Evolutionary conservation across 2,797 vertebrate genomes (phyloP), one percentile per base, ranked within the genome.

Genomic region (Vultur gryphus): DNA sequence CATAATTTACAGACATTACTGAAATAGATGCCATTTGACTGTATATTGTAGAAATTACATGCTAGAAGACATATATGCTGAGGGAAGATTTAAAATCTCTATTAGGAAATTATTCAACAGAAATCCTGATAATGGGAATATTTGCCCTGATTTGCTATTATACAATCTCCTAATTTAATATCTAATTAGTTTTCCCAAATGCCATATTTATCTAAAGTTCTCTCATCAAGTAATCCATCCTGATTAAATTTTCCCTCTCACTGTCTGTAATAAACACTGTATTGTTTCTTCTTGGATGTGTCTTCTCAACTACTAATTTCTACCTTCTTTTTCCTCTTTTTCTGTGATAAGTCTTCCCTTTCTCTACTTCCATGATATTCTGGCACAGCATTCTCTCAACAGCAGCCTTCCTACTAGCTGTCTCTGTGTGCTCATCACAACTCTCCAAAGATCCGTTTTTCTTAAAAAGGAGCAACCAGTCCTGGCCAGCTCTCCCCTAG

Each of bases 161-260:
- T 28, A 58, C 18, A 65, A 14, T 83, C 18, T 90, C 77, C 80
- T 89, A 61, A 85, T 90, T 76, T 95, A 90, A 83, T 64, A 64
- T 70, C 75, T 94, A 90, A 90, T 83, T 89, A 91, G 29, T 54
- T 95, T 93, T 85, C 52, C 52, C 62, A 94, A 93, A 90, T 80
- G 66, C 21, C 14, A 0, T 67, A 87, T 93, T 95, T 93, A 87
- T 92, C 62, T 80, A 49, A 86, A 92, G n/a, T 90, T 95, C 55
- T 84, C 67, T 92, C 51, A 79, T 93, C 55, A 80, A 71, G 51
- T 90, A 95, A 71, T 83, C 35, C 81, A 75, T 80, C 67, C 81
- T 83, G 73, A 92, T 82, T 90, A 87, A 57, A 88, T 90, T 93
- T 95, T 87, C 37, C 39, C 13, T 94, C 64, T 86, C 23, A n/a